These are phyloP conservation scores for Pipistrellus nathusii DNA, from an alignment of 2,797 vertebrate genomes.

Conservation along the genomic window DNA sequence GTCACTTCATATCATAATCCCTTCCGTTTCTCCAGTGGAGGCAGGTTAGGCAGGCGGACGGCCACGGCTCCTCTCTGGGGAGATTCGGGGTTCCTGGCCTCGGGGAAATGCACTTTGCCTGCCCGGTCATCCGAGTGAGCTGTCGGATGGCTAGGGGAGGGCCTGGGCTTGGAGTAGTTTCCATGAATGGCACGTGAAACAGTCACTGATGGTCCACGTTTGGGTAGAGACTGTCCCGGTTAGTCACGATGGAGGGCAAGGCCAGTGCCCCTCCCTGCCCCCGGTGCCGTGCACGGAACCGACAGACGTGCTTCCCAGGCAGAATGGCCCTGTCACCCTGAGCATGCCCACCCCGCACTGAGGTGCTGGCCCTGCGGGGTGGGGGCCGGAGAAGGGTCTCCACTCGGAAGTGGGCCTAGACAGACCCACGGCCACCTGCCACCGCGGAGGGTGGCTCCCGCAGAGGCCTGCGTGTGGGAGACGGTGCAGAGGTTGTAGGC, in stretches of 20 bases:
- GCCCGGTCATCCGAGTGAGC: background rate
- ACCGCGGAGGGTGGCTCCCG: rapidly evolving
- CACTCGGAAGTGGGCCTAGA: background rate
- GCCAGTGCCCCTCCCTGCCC: background rate
- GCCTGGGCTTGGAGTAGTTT: background rate
- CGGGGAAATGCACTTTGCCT: background rate
- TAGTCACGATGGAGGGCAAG: background rate
- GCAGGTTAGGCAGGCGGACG: background rate
- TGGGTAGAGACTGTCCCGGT: background rate
- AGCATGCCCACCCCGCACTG: background rate
- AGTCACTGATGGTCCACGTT: background rate
- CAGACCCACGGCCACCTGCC: background rate
- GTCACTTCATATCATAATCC: background rate
- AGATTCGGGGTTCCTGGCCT: background rate
- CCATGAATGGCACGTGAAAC: background rate
- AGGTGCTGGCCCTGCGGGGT: background rate
- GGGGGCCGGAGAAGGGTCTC: background rate
- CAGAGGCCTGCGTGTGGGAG: background rate
- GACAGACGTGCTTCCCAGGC: background rate
- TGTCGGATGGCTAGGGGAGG: background rate
- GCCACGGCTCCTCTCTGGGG: background rate
- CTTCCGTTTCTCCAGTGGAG: background rate
- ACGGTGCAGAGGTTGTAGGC: background rate
- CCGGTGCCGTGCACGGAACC: background rate
- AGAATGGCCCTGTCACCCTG: background rate